A percentile compares a stretch with the other conserved stretches of the same genome.
phyloP scores from a whole-genome alignment of 2,888 invertebrate genomes.

The Leptarthrus brevirostris region DNA sequence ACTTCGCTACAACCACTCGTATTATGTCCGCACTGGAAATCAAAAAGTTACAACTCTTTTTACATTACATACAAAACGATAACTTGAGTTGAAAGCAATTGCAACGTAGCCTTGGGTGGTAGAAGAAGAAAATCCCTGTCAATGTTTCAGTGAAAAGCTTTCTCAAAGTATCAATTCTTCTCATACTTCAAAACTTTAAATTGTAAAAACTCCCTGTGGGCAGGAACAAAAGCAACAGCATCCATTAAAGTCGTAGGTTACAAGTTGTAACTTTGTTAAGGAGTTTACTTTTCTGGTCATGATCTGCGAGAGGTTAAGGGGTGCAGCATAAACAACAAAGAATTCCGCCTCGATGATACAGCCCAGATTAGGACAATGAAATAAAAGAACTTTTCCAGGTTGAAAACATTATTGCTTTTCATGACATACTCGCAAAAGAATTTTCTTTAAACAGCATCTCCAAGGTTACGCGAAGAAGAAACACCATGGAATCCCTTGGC shows the following conservation, averaged over 20 bases:
- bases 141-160: too few relatives aligned
- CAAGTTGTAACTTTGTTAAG: slow-evolving; percentile 36
- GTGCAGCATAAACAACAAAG: not conserved
- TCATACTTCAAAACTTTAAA: not conserved
- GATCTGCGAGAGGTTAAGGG: not conserved
- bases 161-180: not conserved
- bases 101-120: too few relatives aligned
- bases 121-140: too few relatives aligned
- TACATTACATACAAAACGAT: too few relatives aligned
- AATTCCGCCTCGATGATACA: not conserved
- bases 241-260: not conserved
- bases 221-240: not conserved
- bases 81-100: too few relatives aligned
- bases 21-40: too few relatives aligned
- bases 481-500: not conserved
- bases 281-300: not conserved
- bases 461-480: not conserved
- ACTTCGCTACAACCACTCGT: too few relatives aligned
- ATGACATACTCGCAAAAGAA: not conserved
- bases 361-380: not conserved
- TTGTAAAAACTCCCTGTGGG: not conserved
- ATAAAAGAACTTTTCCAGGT: not conserved
- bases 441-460: not conserved
- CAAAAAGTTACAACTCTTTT: too few relatives aligned
- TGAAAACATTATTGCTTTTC: not conserved